Conservation (phyloP, 2,113 vertebrate species). For the Carassius carassius region DNA sequence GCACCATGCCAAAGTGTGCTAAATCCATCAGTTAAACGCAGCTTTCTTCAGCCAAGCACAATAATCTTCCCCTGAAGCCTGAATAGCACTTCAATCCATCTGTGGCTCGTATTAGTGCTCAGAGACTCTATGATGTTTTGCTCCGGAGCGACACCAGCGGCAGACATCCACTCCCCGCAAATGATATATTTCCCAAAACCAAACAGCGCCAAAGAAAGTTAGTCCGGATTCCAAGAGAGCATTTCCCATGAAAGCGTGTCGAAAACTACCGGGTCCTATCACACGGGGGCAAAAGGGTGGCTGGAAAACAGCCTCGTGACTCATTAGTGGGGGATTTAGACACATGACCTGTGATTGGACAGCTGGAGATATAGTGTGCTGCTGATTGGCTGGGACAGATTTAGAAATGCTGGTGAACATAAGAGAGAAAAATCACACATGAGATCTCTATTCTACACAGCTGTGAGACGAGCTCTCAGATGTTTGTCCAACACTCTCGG, state of each 20-base stretch:
- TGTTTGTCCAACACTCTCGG: neutral
- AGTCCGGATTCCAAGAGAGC: slow-evolving; percentile 21
- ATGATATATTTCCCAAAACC: slow-evolving; percentile 47
- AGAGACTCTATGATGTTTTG: slow-evolving; percentile 4
- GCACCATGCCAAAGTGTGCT: slow-evolving; percentile 37
- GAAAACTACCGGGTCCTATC: slow-evolving; percentile 1
- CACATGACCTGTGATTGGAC: slow-evolving; percentile 7
- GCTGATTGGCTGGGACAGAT: neutral
- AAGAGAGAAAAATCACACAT: neutral
- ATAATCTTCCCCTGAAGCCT: slow-evolving; percentile 47
- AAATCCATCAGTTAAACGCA: slow-evolving; percentile 49
- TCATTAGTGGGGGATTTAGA: slow-evolving; percentile 29
- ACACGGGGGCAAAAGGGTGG: neutral
- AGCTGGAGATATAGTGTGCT: neutral
- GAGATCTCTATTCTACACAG: slow-evolving; percentile 6
- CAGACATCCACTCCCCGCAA: slow-evolving; percentile 6
- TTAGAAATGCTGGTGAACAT: neutral
- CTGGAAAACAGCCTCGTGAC: slow-evolving; percentile 13
- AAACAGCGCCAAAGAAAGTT: neutral
- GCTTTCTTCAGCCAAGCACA: slow-evolving; percentile 42
- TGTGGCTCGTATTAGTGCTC: slow-evolving; percentile 20
- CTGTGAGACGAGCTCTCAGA: neutral
- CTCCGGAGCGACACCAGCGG: neutral
- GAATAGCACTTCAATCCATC: slow-evolving; percentile 18
- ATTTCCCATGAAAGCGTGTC: slow-evolving; percentile 32